Base-by-base conservation (phyloP, 1,140 invertebrate genomes). In the Notospermus geniculatus region DNA sequence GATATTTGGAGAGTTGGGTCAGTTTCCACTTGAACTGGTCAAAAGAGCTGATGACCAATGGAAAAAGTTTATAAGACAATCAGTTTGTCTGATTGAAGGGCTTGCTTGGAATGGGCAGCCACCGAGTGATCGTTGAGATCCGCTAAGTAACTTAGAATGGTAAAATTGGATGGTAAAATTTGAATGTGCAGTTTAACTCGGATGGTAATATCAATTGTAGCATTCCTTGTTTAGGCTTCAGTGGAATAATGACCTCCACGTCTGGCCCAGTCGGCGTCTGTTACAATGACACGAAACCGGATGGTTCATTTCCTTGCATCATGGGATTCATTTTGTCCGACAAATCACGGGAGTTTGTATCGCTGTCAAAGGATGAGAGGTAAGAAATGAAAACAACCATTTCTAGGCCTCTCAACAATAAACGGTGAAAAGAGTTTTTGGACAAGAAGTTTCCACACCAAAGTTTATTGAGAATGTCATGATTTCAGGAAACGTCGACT, bases 281-380 rank as follows among this genome's bases (percentile, higher is more conserved):
- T 55, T 32, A 80, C 36, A 79, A 81, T 65, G 72, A 81, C 60
- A 73, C 71, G 2, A 77, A 79, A 56, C 73, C 74, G 17, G 80
- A 81, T 62, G 79, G 79, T 7, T 62, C 63, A 2, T 52, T 66
- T 57, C 79, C 79, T 4, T 78, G 77, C 11, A 59, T 81, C 15
- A 78, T 81, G 58, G 77, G 78, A 29, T 81, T 77, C 53, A 64
- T 75, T n/a, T 46, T 71, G 11, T 70, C 72, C 5, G 65, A 67
- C 30, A 60, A 65, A 36, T 36, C 32, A 4, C 5, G 9, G 9
- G 19, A 22, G 9, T 22, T 52, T 4, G 25, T n/a, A 52, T 22
- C 46, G 9, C n/a, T 52, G 46, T 52, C 19, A 52, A 27, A 52
- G 9, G 19, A 52, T 52, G 46, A 52, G n/a, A 27, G 19, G 19